A percentile compares a stretch with the other conserved stretches of the same genome.
Conservation (phyloP, 2,888 invertebrate genomes). For the Rhingia campestris region DNA sequence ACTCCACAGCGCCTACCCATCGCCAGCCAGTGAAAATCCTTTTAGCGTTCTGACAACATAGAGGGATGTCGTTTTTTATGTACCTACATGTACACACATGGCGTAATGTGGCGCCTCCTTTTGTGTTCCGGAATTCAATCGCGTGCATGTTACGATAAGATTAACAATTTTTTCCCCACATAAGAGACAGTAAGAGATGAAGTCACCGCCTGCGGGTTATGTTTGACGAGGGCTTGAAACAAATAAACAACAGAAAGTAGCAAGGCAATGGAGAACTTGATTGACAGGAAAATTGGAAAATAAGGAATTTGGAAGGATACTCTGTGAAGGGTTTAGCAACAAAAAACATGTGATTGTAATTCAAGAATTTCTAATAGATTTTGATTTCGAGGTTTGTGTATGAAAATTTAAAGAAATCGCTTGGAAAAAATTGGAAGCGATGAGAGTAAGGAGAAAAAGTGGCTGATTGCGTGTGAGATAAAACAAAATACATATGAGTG, state of each 20-base stretch:
- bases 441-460: too few species aligned
- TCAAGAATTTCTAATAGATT: too few species aligned
- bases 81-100: constrained; percentile 15
- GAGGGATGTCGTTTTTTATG: constrained; percentile 17
- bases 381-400: too few species aligned
- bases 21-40: constrained; percentile 34
- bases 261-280: constrained; percentile 61
- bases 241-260: constrained; percentile 49
- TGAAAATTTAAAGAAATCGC: too few species aligned
- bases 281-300: constrained; percentile 74
- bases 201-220: constrained; percentile 31
- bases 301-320: constrained; percentile 62
- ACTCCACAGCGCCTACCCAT: constrained; percentile 42
- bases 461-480: too few species aligned
- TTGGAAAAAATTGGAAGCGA: too few species aligned
- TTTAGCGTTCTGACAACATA: constrained; percentile 1
- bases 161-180: constrained; percentile 35
- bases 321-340: constrained; percentile 37
- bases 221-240: constrained; percentile 56
- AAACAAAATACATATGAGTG: too few species aligned
- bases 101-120: constrained; percentile 63
- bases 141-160: constrained; percentile 73
- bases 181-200: not conserved
- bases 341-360: not conserved
- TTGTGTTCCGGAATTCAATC: constrained; percentile 68